Evolutionary conservation across 2,113 vertebrate species (phyloP).

Genomic region (Xenotilapia caudafasciata): DNA sequence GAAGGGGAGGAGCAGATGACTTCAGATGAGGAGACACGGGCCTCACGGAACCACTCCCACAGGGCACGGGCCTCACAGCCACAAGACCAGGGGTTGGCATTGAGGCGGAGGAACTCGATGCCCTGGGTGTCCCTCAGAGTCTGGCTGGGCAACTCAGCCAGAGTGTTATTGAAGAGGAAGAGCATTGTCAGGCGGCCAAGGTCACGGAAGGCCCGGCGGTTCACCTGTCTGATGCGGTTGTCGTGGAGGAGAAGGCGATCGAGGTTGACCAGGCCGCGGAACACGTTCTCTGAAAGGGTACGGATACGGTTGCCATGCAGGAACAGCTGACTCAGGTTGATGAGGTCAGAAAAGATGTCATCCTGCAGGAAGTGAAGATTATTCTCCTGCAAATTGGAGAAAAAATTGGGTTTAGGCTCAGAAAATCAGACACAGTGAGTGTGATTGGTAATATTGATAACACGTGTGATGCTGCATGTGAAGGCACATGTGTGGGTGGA

Average conservation of each 20-base stretch:
- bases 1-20: conserved; percentile 84
- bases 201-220: conserved; percentile 84
- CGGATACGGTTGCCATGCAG: conserved; percentile 92
- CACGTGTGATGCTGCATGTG: not conserved
- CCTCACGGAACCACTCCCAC: conserved; percentile 90
- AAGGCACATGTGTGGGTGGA: not conserved
- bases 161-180: conserved; percentile 96
- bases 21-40: conserved; percentile 85
- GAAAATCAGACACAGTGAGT: not conserved
- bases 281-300: conserved; percentile 86
- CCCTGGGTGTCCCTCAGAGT: conserved; percentile 83
- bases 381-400: conserved; percentile 76
- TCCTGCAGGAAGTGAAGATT: conserved; percentile 92
- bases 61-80: conserved; percentile 88
- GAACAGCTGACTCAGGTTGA: conserved; percentile 95
- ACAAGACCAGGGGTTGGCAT: conserved; percentile 95
- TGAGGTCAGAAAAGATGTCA: conserved; percentile 91
- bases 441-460: not conserved
- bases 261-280: conserved; percentile 85
- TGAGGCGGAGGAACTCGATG: conserved; percentile 93
- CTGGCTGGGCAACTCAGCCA: conserved; percentile 85
- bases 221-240: conserved; percentile 86
- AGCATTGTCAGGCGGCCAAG: conserved; percentile 92
- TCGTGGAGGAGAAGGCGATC: conserved; percentile 93
- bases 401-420: not conserved